Evolutionary conservation across 2,888 invertebrate species (phyloP), one percentile per base, ranked within the genome.

Genomic region (Bellardia pandia): DNA sequence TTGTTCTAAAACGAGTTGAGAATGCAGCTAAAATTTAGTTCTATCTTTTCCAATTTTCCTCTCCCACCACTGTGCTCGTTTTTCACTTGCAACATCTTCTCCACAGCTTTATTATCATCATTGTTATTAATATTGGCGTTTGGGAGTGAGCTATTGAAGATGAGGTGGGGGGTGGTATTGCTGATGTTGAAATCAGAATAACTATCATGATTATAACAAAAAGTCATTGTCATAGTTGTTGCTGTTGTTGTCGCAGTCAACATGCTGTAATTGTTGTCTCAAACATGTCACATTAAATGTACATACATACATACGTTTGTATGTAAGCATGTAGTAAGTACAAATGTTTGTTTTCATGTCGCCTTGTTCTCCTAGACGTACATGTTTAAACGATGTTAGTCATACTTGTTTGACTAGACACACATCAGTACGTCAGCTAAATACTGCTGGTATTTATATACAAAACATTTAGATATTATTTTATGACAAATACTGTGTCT

Each of bases 151-250:
- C 33, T 33, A 33, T 60, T 60, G 13, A n/a, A n/a, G n/a, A n/a
- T n/a, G n/a, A n/a, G 14, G 13, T 3, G 30, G 8, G 60, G 3
- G 30, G 2, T 60, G 16, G n/a, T 23, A 8, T 33, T 60, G 42
- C 0, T 30, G 23, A 14, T 72, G 48, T 1, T 68, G 30, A 37
- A 11, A 66, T 45, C 51, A 69, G 69, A 76, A 13, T 64, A 66
- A 62, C 40, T 74, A 71, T 78, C 56, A 48, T 42, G 37, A 68
- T 62, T 75, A 69, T 64, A 64, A 56, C 74, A 80, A 80, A 83
- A 75, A 83, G 64, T 76, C 80, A 77, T 77, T 84, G 84, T 53
- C 77, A 74, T 80, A 74, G 76, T 37, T 81, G 68, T 48, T 48
- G 72, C 64, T 51, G 56, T 64, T n/a, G 33, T 69, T 30, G 13